Percentiles rank a stretch among this genome's conserved stretches.
Conservation (phyloP, 1,140 invertebrate species). For the Reticulitermes speratus region DNA sequence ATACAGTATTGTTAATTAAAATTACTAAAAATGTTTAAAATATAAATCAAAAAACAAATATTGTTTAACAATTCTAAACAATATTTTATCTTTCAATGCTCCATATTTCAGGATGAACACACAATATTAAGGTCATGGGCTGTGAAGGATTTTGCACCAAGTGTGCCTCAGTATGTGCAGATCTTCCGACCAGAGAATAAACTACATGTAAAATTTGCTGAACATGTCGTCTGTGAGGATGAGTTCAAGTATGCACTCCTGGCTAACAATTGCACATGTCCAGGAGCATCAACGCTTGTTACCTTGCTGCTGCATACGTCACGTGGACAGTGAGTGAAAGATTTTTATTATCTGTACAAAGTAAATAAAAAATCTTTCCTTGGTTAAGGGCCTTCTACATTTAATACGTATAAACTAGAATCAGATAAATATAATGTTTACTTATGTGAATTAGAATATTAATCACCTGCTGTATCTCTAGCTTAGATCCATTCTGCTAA, state of each 20-base stretch:
- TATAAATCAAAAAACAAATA: too few species aligned
- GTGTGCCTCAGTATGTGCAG: slow-evolving; percentile 95
- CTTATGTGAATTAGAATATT: slow-evolving; percentile 15
- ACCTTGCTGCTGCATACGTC: slow-evolving; percentile 94
- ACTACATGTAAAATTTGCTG: slow-evolving; percentile 96
- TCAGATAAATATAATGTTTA: neutral
- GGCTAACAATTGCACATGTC: slow-evolving; percentile 97
- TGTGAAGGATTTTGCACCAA: slow-evolving; percentile 95
- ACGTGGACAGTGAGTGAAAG: slow-evolving; percentile 82
- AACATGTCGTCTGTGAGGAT: slow-evolving; percentile 97
- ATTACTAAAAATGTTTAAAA: too few species aligned
- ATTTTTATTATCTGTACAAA: neutral
- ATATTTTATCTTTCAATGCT: neutral
- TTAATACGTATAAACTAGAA: neutral
- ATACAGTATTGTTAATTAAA: too few species aligned
- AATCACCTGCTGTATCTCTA: too few species aligned
- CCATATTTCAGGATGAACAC: slow-evolving; percentile 76
- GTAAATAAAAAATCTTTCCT: too few species aligned
- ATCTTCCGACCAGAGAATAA: slow-evolving; percentile 98
- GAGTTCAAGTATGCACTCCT: slow-evolving; percentile 96
- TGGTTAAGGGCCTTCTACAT: too few species aligned
- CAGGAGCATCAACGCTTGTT: slow-evolving; percentile 93
- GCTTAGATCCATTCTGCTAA: too few species aligned
- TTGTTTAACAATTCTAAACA: too few species aligned
- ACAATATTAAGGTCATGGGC: slow-evolving; percentile 97